Evolutionary conservation across 2,113 vertebrate genomes (phyloP).

Genomic region (Charadrius vociferus): DNA sequence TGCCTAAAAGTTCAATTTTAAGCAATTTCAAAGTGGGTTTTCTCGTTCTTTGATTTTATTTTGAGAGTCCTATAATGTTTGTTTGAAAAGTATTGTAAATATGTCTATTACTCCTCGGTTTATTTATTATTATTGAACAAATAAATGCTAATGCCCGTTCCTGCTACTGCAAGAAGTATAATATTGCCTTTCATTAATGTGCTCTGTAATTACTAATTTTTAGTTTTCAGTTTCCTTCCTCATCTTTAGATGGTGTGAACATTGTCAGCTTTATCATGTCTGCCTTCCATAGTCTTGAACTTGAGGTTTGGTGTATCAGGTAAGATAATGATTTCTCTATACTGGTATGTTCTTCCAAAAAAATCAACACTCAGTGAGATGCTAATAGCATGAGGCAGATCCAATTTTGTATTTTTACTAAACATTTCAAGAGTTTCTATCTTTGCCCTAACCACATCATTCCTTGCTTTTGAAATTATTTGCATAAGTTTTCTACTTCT

Average conservation of each 20-base stretch:
- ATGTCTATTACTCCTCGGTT: not conserved
- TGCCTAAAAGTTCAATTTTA: not conserved
- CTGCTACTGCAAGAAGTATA: not conserved
- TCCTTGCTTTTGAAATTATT: conserved; percentile 20
- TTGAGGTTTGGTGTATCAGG: not conserved
- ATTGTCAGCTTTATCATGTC: not conserved
- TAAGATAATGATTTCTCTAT: not conserved
- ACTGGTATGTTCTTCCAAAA: not conserved
- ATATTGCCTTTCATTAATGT: not conserved
- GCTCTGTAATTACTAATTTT: not conserved
- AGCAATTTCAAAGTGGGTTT: not conserved
- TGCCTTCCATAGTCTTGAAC: not conserved
- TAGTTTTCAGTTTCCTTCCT: not conserved
- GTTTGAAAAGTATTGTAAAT: not conserved
- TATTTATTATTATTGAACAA: not conserved
- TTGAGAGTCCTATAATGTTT: not conserved
- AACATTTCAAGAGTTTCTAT: not conserved
- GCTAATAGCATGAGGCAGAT: not conserved
- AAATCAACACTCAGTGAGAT: not conserved
- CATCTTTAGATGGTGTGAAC: not conserved
- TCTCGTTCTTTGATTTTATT: not conserved
- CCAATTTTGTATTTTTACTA: conserved; percentile 11
- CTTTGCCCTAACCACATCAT: not conserved
- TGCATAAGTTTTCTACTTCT: conserved; percentile 29
- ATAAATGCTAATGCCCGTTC: not conserved